phyloP scores from a whole-genome alignment of 2,797 vertebrate species.

The Sardinella longiceps region DNA sequence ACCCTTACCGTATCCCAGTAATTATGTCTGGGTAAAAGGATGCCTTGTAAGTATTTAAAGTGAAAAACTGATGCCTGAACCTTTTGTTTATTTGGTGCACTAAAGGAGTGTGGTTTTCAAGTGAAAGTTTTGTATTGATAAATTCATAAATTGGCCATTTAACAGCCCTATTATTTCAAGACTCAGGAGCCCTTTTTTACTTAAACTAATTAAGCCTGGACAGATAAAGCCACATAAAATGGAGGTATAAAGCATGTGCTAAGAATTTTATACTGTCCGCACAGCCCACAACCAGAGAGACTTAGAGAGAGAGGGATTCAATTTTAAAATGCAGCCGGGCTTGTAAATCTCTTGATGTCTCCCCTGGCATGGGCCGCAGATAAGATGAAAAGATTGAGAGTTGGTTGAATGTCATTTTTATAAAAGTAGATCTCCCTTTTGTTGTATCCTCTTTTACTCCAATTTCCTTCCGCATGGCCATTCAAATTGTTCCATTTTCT shows the following conservation, averaged over 20 bases:
- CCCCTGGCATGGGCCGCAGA: conserved; percentile 56
- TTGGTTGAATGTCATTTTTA: conserved; percentile 49
- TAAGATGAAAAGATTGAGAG: conserved; percentile 53
- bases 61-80: background rate
- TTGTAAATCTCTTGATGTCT: conserved; percentile 63
- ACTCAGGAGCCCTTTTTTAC: conserved; percentile 34
- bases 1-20: background rate
- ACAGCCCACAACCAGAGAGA: conserved; percentile 36
- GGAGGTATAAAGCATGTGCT: conserved; percentile 40
- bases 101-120: conserved; percentile 15
- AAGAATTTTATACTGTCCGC: conserved; percentile 25
- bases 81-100: background rate
- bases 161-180: conserved; percentile 39
- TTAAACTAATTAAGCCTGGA: conserved; percentile 49
- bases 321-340: conserved; percentile 64
- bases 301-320: conserved; percentile 53
- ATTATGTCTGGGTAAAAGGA: background rate
- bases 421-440: conserved; percentile 46
- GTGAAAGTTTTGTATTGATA: conserved; percentile 50
- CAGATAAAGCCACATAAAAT: conserved; percentile 48
- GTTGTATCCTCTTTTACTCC: conserved; percentile 34
- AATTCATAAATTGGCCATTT: conserved; percentile 50
- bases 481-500: conserved; percentile 27
- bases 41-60: background rate
- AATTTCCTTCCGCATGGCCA: conserved; percentile 29